Evolutionary conservation across 1,140 invertebrate species (phyloP).

Genomic region (Oreohelix idahoensis): DNA sequence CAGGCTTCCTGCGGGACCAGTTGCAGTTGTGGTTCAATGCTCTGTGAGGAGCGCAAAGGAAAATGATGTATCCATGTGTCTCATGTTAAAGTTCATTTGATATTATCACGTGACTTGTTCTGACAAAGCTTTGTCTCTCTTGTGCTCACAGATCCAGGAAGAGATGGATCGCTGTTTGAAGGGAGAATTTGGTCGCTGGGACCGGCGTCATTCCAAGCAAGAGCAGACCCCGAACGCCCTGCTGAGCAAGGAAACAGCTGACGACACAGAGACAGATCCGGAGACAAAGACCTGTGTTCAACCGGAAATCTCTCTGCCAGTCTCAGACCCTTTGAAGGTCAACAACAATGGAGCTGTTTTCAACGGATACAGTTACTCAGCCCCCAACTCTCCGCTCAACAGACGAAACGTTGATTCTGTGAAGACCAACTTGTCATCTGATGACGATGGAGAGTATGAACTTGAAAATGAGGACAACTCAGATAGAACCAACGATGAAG

Average conservation of each 20-base stretch:
- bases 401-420: not conserved
- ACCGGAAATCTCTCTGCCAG: not conserved
- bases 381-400: constrained; percentile 10
- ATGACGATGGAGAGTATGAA: not conserved
- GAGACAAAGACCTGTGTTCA: not conserved
- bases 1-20: too few relatives aligned
- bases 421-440: not conserved
- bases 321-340: not conserved
- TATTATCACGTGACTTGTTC: too few relatives aligned
- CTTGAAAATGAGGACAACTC: not conserved
- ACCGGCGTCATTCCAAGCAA: constrained; percentile 12
- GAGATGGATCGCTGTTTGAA: constrained; percentile 66
- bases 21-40: too few relatives aligned
- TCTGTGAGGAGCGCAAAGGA: too few relatives aligned
- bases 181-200: constrained; percentile 47
- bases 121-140: too few relatives aligned
- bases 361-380: not conserved
- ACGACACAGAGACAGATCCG: not conserved
- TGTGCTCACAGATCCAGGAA: constrained; percentile 59
- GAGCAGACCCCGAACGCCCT: not conserved
- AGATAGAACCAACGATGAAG: constrained; percentile 25
- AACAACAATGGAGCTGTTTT: not conserved
- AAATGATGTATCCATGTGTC: too few relatives aligned
- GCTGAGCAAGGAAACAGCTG: not conserved
- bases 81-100: too few relatives aligned